Evolutionary conservation across 2,888 invertebrate species (phyloP), one percentile per base, ranked within the genome.

Genomic region (Formica aserva): DNA sequence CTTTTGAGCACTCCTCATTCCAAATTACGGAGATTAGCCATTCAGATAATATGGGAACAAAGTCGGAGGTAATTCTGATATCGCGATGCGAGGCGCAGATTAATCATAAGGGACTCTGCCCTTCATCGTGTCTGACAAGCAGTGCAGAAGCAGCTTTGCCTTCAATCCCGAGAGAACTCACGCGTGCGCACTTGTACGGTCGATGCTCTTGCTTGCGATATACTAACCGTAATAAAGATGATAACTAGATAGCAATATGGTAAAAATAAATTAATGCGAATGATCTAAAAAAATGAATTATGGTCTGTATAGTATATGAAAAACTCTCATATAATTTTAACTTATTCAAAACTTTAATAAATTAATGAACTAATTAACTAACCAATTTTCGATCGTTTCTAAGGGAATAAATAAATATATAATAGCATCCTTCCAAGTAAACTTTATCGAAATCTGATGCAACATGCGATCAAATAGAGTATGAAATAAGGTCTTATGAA

Each of bases 41-140:
- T 80, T 80, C 75, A 72, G 74, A 74, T 62, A 74, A 74, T 35
- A 45, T 41, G 45, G 35, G 60, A 72, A 60, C 74, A 72, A 80
- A 80, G 78, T 60, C 45, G 78, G 35, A 60, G 78, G 74, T 60
- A 74, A 80, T 80, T 80, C 60, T 60, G 60, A 74, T 74, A 72
- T 80, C 60, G 75, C 22, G 78, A 72, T 60, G 71, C 78, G 45
- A 60, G 72, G 41, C 72, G 78, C 74, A 71, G 74, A 80, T 80
- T 80, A 80, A 74, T 80, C 78, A 80, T 80, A 80, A 80, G 35
- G 45, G 74, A 60, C 57, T 72, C 71, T 41, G 78, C 52, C 71
- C 52, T 71, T 77, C 69, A 55, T 77, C 71, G 77, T 38, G 55
- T 38, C 52, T 55, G 55, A 69, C 77, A 35, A 69, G 52, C 71